These are phyloP conservation scores for Piprites chloris DNA, from an alignment of 2,113 vertebrate genomes.

Conservation along the genomic window DNA sequence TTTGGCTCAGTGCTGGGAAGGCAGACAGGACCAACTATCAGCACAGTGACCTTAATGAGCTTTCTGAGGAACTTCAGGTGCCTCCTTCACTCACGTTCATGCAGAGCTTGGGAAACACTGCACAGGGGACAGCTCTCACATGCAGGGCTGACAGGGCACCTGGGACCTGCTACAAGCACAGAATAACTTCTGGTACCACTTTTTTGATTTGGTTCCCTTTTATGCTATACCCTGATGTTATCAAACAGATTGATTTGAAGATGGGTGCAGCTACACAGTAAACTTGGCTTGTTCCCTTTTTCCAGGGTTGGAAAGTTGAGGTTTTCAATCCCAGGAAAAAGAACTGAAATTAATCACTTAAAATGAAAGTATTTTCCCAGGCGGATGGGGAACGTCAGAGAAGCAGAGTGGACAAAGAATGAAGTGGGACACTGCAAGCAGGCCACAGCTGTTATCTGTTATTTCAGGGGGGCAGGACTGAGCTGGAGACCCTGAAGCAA, in stretches of 20 bases:
- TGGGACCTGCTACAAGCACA: too few species aligned
- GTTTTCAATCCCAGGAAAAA: neutral
- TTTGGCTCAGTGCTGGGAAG: neutral
- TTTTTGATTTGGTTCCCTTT: neutral
- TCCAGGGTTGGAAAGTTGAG: neutral
- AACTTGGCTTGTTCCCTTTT: neutral
- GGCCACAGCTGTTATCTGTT: neutral
- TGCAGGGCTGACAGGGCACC: neutral
- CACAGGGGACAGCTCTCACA: accelerated
- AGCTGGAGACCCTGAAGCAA: neutral
- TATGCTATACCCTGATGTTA: neutral
- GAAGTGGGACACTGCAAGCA: accelerated
- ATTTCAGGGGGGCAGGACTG: neutral
- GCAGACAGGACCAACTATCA: neutral
- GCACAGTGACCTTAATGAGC: neutral
- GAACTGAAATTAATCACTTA: neutral
- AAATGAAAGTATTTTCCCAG: neutral
- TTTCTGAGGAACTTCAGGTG: neutral
- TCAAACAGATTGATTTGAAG: neutral
- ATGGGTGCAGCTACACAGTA: neutral
- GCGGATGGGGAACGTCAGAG: neutral
- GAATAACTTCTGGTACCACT: neutral
- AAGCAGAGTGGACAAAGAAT: neutral
- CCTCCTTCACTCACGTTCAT: accelerated
- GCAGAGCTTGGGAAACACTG: neutral